A percentile compares a stretch with the other conserved stretches of the same genome.
Conservation (phyloP, 2,113 vertebrate genomes). For the Alligator sinensis region DNA sequence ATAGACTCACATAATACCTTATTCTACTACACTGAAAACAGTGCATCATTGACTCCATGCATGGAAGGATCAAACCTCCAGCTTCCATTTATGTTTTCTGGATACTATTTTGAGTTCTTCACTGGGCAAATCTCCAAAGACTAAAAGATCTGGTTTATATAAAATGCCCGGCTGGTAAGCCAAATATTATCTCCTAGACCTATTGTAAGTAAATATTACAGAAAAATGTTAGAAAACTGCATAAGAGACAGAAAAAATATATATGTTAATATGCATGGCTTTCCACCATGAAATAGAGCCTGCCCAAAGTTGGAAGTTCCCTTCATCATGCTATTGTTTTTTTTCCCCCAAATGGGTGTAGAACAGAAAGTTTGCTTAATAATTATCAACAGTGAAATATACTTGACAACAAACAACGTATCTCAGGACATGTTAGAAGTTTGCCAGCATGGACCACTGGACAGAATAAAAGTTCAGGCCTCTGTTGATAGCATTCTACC, state of each 20-base stretch:
- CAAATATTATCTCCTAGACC: background rate
- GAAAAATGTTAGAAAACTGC: background rate
- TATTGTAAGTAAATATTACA: background rate
- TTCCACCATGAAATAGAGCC: background rate
- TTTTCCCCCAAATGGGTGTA: fast-evolving
- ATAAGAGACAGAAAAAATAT: background rate
- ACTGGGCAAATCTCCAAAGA: background rate
- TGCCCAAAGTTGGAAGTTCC: background rate
- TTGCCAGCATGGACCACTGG: background rate
- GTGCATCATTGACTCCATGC: background rate
- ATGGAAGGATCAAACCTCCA: background rate
- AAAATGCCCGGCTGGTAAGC: background rate
- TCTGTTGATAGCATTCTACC: conserved; percentile 21
- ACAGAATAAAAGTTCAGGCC: background rate
- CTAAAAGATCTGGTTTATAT: background rate
- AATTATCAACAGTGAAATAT: background rate
- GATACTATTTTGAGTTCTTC: background rate
- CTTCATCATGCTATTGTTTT: background rate
- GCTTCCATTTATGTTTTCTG: background rate
- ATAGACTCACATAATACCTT: background rate
- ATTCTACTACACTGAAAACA: background rate
- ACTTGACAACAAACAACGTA: background rate
- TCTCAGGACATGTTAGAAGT: background rate
- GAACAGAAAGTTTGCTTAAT: background rate
- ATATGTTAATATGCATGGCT: background rate